Evolutionary conservation across 2,797 vertebrate species (phyloP).

Genomic region (Leptoclinus maculatus): DNA sequence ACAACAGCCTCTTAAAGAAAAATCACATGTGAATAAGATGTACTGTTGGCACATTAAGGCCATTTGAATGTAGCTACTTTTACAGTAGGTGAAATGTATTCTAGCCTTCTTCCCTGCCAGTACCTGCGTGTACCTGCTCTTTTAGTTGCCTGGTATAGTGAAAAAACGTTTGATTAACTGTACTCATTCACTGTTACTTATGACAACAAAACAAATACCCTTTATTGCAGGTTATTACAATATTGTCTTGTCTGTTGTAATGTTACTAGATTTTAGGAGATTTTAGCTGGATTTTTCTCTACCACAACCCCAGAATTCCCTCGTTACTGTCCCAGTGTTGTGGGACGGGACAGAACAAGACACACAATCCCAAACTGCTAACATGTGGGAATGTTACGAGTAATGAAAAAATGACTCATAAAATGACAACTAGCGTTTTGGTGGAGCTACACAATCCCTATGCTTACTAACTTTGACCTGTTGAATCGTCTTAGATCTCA

Average conservation of each 20-base stretch:
- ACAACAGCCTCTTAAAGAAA: constrained; percentile 47
- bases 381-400: constrained; percentile 74
- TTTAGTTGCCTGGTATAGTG: constrained; percentile 29
- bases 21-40: constrained; percentile 52
- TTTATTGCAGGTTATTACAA: constrained; percentile 41
- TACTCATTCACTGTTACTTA: constrained; percentile 63
- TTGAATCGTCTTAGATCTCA: constrained; percentile 31
- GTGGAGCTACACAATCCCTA: constrained; percentile 51
- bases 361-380: constrained; percentile 50
- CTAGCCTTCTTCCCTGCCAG: constrained; percentile 46
- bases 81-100: constrained; percentile 54
- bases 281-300: constrained; percentile 6
- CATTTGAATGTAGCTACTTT: constrained; percentile 81
- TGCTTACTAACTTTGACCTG: constrained; percentile 39
- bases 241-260: constrained; percentile 59
- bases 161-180: constrained; percentile 44
- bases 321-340: constrained; percentile 22
- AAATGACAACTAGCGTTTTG: constrained; percentile 51
- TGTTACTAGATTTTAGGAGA: constrained; percentile 48
- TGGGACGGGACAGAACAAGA: constrained; percentile 71
- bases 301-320: constrained; percentile 12
- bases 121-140: constrained; percentile 55
- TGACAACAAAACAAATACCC: constrained; percentile 44
- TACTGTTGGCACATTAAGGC: constrained; percentile 76
- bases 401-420: constrained; percentile 61